phyloP scores from a whole-genome alignment of 2,797 vertebrate genomes.

The Enteromius afrohamiltoni region DNA sequence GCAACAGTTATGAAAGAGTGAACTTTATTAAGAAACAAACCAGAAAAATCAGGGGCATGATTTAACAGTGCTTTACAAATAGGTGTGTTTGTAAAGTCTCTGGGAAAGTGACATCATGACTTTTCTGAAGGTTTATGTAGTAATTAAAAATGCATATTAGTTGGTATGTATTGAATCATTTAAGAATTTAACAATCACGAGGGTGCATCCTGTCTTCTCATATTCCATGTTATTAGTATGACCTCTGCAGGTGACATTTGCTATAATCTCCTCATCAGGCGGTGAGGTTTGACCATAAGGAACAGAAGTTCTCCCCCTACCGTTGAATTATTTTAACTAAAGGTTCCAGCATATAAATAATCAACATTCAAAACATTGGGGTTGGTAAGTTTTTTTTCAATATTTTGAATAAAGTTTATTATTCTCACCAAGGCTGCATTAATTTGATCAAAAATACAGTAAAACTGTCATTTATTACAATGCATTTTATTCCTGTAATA shows the following conservation, averaged over 20 bases:
- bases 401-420: not conserved
- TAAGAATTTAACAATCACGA: not conserved
- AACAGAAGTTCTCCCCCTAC: not conserved
- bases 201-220: not conserved
- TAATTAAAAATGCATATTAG: not conserved
- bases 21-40: conserved; percentile 27
- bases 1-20: conserved; percentile 47
- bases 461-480: not conserved
- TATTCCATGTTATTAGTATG: not conserved
- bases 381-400: not conserved
- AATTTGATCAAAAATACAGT: not conserved
- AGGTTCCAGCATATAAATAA: not conserved
- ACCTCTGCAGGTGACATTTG: not conserved
- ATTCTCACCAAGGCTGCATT: not conserved
- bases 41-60: not conserved
- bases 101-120: not conserved
- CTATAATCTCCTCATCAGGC: not conserved
- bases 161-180: not conserved
- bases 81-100: not conserved
- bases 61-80: conserved; percentile 22
- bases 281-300: not conserved
- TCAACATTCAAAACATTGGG: not conserved
- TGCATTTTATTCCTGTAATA: not conserved
- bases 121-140: not conserved
- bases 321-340: not conserved